These are phyloP conservation scores for Automeris io DNA, from an alignment of 2,888 invertebrate genomes.

Conservation along the genomic window DNA sequence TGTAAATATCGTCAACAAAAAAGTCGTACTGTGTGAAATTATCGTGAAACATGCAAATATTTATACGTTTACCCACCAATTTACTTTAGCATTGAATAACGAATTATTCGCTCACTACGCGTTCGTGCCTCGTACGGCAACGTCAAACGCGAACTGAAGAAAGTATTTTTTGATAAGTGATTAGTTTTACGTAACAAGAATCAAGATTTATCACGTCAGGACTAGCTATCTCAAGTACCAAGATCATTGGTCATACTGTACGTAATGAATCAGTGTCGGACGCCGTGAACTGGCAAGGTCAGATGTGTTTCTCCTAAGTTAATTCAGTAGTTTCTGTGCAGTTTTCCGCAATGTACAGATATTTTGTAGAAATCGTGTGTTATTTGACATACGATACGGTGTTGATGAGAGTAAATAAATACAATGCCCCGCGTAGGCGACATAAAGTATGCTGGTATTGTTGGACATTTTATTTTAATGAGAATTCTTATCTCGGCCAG, in stretches of 20 bases:
- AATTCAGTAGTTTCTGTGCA: constrained; percentile 23
- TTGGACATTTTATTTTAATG: constrained; percentile 4
- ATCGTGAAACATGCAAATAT: constrained; percentile 6
- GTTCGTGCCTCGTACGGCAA: background rate
- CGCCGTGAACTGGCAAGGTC: constrained; percentile 43
- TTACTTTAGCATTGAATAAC: constrained; percentile 1
- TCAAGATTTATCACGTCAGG: background rate
- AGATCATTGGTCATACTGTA: background rate
- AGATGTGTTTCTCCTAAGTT: constrained; percentile 24
- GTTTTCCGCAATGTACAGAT: constrained; percentile 35
- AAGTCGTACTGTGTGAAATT: constrained; percentile 14
- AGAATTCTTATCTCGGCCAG: background rate
- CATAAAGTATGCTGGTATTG: constrained; percentile 22
- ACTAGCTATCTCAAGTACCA: background rate
- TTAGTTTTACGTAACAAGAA: background rate
- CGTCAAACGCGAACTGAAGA: background rate
- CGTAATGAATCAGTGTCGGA: constrained; percentile 43
- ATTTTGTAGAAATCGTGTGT: constrained; percentile 40
- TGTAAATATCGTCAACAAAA: background rate
- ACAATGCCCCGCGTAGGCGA: constrained; percentile 20
- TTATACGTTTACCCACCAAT: constrained; percentile 12
- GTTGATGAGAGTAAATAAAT: constrained; percentile 25
- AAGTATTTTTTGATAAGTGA: background rate
- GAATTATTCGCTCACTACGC: background rate
- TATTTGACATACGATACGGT: constrained; percentile 41